These are phyloP conservation scores for Delphinapterus leucas DNA, from an alignment of 2,113 vertebrate species.

Conservation along the genomic window DNA sequence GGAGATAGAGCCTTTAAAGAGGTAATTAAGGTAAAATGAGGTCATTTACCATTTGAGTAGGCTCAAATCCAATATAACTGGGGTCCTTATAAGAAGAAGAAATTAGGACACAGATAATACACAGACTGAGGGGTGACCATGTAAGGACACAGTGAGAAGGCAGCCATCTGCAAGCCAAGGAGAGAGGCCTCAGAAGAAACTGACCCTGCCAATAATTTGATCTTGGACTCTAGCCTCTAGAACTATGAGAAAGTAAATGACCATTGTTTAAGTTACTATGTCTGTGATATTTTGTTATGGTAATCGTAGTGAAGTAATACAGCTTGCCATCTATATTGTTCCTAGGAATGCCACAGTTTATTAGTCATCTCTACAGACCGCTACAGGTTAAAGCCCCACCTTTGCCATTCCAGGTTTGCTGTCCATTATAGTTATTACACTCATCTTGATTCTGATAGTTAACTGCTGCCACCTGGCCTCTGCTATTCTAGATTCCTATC, in stretches of 20 bases:
- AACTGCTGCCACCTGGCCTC: background rate
- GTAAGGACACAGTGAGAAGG: background rate
- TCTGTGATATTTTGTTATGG: background rate
- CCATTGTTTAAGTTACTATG: background rate
- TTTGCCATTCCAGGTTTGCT: background rate
- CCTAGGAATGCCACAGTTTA: background rate
- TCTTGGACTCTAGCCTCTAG: background rate
- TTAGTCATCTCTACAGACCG: background rate
- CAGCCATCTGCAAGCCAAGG: background rate
- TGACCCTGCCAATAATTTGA: background rate
- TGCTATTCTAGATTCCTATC: background rate
- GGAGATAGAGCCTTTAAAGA: background rate
- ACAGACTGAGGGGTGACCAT: background rate
- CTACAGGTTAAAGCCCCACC: background rate
- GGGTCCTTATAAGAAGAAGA: background rate
- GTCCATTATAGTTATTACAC: background rate
- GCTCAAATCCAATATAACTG: background rate
- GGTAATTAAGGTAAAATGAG: background rate
- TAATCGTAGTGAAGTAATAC: background rate
- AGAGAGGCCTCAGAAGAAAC: background rate
- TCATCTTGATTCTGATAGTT: slow-evolving; percentile 24
- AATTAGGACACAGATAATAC: background rate
- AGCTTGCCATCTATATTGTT: background rate
- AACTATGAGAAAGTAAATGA: slow-evolving; percentile 17
- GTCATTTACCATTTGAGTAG: background rate